These are phyloP conservation scores for Octonoba sinensis DNA, from an alignment of 2,888 invertebrate genomes.

Conservation along the genomic window DNA sequence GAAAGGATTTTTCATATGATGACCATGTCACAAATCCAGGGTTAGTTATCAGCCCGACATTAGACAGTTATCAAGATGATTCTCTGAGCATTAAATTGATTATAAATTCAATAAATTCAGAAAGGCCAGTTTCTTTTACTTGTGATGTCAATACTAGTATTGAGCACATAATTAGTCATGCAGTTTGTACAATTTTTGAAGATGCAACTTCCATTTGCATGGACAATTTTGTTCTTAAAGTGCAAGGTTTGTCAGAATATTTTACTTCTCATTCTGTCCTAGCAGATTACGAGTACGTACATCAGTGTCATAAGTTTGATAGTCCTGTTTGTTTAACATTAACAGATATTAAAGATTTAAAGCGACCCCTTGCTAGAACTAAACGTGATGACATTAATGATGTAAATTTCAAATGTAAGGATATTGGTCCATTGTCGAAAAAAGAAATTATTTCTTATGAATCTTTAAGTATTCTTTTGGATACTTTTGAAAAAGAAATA, in stretches of 20 bases:
- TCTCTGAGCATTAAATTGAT: slow-evolving; percentile 90
- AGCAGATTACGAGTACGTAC: slow-evolving; percentile 92
- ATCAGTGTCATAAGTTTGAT: slow-evolving; percentile 92
- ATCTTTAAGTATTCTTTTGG: slow-evolving; percentile 85
- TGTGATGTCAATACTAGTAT: slow-evolving; percentile 77
- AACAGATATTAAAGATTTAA: slow-evolving; percentile 76
- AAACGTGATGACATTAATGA: slow-evolving; percentile 83
- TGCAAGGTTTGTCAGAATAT: slow-evolving; percentile 91
- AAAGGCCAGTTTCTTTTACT: slow-evolving; percentile 85
- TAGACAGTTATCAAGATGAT: slow-evolving; percentile 83
- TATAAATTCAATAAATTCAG: slow-evolving; percentile 76
- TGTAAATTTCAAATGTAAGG: slow-evolving; percentile 81
- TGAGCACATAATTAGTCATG: slow-evolving; percentile 72
- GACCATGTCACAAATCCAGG: slow-evolving; percentile 88
- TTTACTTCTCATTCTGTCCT: slow-evolving; percentile 85
- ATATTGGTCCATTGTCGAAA: slow-evolving; percentile 83
- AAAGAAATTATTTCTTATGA: slow-evolving; percentile 84
- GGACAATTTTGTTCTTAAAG: slow-evolving; percentile 79
- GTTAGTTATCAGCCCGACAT: slow-evolving; percentile 87
- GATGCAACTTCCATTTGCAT: slow-evolving; percentile 67
- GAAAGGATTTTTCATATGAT: slow-evolving; percentile 78
- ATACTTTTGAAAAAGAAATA: slow-evolving; percentile 74
- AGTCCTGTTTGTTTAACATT: slow-evolving; percentile 84
- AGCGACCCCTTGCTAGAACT: slow-evolving; percentile 74
- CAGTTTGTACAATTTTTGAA: slow-evolving; percentile 71